Base-by-base conservation (phyloP, 2,888 invertebrate genomes). In the Nasonia oneida region DNA sequence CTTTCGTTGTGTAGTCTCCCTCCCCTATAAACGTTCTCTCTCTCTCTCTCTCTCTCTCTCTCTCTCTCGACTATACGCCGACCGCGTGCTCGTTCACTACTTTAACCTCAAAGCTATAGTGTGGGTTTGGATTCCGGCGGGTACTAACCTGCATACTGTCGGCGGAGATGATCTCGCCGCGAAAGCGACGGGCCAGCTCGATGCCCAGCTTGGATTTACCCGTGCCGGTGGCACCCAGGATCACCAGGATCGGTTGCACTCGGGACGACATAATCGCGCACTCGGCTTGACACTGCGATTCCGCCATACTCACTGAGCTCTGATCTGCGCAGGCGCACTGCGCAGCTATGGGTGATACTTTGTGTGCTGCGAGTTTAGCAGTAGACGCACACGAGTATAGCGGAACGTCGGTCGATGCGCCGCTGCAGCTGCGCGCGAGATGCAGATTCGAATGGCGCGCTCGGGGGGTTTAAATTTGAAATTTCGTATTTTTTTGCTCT, bases 141-240 rank as follows among this genome's bases (percentile, higher is more conserved):
- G 4, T 15, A 61, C 86, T 76, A 91, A 98, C 98, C 96, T 99
- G 99, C 99, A 99, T 99, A 33, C 99, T 99, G 95, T 99, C 99
- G 0, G 99, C 99, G 91, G 98, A 99, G 86, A 99, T 97, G 85
- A 99, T 97, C 95, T 99, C 99, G 42, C 98, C 97, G 89, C 95
- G 95, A 93, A 97, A 98, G 92, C 95, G 96, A 90, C 96, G 95
- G 0, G 98, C 99, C 88, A 99, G 94, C 94, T 99, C 97, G 85
- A 99, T 95, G 84, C 98, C 97, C 89, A 99, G 94, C 94, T 99
- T 99, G 1, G 99, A 98, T 95, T 99, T 99, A 84, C 99, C 99
- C 8, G 98, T 97, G 14, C 99, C 99, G 67, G 99, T 99, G 53
- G 99, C 97, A 90, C 99, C 99, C 89, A 99, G 95, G 94, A 99